Evolutionary conservation across 2,888 invertebrate genomes (phyloP).

Genomic region (Mimumesa dahlbomi): DNA sequence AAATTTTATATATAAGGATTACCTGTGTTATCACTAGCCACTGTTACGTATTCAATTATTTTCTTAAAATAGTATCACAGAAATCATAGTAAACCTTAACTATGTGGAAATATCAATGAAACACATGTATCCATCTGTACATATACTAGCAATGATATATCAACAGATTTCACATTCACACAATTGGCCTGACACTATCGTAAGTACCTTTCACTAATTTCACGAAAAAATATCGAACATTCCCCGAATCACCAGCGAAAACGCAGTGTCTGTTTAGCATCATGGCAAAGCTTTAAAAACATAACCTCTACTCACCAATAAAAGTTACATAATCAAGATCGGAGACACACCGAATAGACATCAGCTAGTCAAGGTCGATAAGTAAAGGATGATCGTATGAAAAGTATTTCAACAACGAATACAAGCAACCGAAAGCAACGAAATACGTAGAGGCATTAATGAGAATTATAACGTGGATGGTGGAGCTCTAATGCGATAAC

Average conservation of each 20-base stretch:
- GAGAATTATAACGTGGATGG: conserved; percentile 68
- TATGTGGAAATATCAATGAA: conserved; percentile 17
- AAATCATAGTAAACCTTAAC: conserved; percentile 10
- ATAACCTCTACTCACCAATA: conserved; percentile 75
- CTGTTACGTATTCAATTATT: no score
- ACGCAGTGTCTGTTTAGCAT: conserved; percentile 52
- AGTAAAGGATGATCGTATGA: conserved; percentile 31
- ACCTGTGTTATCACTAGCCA: no score
- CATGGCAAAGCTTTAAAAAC: conserved; percentile 71
- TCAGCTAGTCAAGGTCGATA: conserved; percentile 50
- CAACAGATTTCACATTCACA: conserved; percentile 1
- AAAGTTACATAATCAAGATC: conserved; percentile 74
- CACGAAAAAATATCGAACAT: background rate
- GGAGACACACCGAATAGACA: conserved; percentile 54
- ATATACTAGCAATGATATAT: conserved; percentile 8
- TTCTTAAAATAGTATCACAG: background rate
- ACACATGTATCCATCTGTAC: conserved; percentile 57
- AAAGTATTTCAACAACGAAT: conserved; percentile 43
- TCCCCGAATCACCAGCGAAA: conserved; percentile 17
- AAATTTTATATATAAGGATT: no score
- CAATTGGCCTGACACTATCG: conserved; percentile 3
- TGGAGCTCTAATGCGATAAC: conserved; percentile 51
- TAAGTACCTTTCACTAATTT: conserved; percentile 1
- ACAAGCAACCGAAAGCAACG: conserved; percentile 29
- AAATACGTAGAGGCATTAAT: conserved; percentile 58